Conservation (phyloP, 1,140 invertebrate species). For the Eueides isabella region DNA sequence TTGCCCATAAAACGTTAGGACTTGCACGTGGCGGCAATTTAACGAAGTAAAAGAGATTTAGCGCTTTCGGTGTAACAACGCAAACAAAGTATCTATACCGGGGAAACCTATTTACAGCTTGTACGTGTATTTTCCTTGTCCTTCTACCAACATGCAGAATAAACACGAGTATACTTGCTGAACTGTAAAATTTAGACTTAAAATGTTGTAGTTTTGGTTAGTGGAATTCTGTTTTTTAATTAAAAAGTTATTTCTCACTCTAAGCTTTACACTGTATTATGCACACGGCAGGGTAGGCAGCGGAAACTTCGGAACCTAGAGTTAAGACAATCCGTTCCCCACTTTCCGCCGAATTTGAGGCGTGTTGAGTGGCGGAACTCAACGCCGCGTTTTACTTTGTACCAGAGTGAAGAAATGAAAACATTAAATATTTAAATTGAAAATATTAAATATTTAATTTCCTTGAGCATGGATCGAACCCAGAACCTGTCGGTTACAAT, state of each 20-base stretch:
- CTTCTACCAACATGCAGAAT: not conserved
- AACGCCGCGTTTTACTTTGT: too few species aligned
- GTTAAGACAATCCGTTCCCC: too few species aligned
- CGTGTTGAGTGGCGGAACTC: too few species aligned
- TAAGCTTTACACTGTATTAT: too few species aligned
- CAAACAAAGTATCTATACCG: not conserved
- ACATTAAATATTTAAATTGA: too few species aligned
- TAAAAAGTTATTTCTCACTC: not conserved
- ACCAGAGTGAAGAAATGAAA: too few species aligned
- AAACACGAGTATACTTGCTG: not conserved
- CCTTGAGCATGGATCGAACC: too few species aligned
- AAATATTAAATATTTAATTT: too few species aligned
- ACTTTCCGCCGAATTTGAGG: too few species aligned
- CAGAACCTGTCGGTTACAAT: too few species aligned
- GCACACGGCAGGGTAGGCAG: too few species aligned
- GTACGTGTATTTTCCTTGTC: not conserved
- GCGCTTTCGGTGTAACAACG: conserved; percentile 10
- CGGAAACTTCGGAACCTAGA: too few species aligned
- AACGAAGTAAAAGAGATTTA: conserved; percentile 31
- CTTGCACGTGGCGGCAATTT: conserved; percentile 29
- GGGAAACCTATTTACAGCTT: not conserved
- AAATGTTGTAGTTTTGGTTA: not conserved
- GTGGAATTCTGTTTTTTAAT: not conserved
- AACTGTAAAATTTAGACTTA: not conserved
- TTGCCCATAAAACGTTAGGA: conserved; percentile 28